These are phyloP conservation scores for Chelon auratus DNA, from an alignment of 2,797 vertebrate species.

Conservation along the genomic window DNA sequence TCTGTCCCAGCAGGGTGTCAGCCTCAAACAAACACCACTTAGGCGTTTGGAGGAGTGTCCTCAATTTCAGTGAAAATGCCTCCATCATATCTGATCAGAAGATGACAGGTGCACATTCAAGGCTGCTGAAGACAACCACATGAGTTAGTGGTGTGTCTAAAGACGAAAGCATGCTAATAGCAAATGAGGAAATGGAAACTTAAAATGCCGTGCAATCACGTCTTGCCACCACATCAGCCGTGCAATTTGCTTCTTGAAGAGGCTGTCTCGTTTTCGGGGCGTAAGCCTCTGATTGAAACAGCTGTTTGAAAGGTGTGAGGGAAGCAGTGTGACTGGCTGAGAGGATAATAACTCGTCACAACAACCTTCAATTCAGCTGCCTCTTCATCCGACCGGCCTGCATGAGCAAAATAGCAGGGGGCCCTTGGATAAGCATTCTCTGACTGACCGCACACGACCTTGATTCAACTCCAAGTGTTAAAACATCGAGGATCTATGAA, in stretches of 20 bases:
- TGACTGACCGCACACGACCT: neutral
- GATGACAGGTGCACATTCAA: too few species aligned
- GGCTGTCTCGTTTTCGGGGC: neutral
- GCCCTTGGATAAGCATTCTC: neutral
- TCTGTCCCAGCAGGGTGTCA: constrained; percentile 18
- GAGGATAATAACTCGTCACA: constrained; percentile 30
- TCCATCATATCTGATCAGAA: neutral
- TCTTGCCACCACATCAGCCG: neutral
- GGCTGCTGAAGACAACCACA: too few species aligned
- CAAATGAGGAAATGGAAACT: too few species aligned
- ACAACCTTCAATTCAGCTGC: constrained; percentile 9
- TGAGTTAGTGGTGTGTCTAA: too few species aligned
- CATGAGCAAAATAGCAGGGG: constrained; percentile 7
- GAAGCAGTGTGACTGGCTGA: constrained; percentile 8
- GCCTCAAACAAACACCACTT: constrained; percentile 2
- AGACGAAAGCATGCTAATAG: too few species aligned
- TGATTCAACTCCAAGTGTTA: neutral
- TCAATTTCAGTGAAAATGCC: constrained; percentile 1
- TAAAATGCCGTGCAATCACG: too few species aligned
- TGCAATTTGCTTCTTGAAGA: neutral
- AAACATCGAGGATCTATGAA: neutral
- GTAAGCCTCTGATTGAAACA: constrained; percentile 1
- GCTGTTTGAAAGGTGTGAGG: constrained; percentile 11
- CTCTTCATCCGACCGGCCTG: constrained; percentile 10
- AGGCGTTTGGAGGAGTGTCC: neutral